A percentile compares a stretch with the other conserved stretches of the same genome.
These are phyloP conservation scores for Eira barbara DNA, from an alignment of 2,113 vertebrate genomes.

Conservation along the genomic window DNA sequence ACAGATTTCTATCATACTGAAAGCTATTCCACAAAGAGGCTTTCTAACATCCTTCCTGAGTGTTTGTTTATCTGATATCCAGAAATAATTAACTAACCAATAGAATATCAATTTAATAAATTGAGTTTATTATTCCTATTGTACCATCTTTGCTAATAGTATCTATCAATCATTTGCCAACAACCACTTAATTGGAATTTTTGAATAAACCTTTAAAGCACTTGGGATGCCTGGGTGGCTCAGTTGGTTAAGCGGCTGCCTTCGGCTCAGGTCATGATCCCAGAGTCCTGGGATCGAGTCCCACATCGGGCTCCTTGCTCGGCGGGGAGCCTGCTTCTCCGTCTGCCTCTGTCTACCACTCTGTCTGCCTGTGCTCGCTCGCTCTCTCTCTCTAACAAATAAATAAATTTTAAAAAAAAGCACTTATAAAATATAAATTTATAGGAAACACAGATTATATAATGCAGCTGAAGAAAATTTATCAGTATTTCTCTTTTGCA, in stretches of 20 bases:
- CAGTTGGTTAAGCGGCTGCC: too few relatives aligned
- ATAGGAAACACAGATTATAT: background rate
- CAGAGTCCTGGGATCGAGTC: too few relatives aligned
- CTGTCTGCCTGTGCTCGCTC: too few relatives aligned
- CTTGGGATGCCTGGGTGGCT: too few relatives aligned
- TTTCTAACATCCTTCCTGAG: background rate
- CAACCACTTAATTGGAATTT: background rate
- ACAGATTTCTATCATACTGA: background rate
- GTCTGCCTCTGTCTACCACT: too few relatives aligned
- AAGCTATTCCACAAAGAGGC: background rate
- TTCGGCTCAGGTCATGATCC: too few relatives aligned
- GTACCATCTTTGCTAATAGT: background rate
- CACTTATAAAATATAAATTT: background rate
- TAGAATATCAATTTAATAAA: background rate
- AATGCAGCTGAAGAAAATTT: background rate
- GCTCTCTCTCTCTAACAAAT: too few relatives aligned
- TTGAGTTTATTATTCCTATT: background rate
- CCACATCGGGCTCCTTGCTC: too few relatives aligned
- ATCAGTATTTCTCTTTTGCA: conserved; percentile 21
- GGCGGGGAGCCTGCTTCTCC: too few relatives aligned
- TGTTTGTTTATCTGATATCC: background rate
- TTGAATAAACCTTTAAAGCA: background rate
- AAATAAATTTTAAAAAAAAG: too few relatives aligned
- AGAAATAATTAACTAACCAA: conserved; percentile 26
- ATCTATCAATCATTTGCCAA: background rate